These are phyloP conservation scores for Oreochromis grahami DNA, from an alignment of 2,797 vertebrate genomes.

Conservation along the genomic window DNA sequence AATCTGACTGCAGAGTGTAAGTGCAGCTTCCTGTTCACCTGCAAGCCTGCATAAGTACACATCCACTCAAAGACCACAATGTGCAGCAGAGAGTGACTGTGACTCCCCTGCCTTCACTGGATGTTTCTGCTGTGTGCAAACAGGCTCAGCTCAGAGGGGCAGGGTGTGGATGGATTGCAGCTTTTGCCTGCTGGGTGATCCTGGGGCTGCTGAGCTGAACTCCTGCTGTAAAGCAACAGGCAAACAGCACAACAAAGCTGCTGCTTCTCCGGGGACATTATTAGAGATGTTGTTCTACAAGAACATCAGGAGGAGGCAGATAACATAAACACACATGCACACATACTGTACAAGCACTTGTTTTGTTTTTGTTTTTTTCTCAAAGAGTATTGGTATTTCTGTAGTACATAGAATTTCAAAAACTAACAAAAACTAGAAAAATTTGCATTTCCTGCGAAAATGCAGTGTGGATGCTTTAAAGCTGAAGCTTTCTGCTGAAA, in stretches of 20 bases:
- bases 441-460: no score
- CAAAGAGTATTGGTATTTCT: background rate
- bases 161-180: background rate
- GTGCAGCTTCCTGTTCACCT: background rate
- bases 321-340: background rate
- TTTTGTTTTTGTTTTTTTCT: background rate
- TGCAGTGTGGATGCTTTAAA: no score
- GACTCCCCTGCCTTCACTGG: background rate
- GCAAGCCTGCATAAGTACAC: background rate
- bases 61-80: background rate
- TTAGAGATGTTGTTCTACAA: conserved; percentile 10
- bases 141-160: background rate
- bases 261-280: conserved; percentile 10
- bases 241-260: conserved; percentile 20
- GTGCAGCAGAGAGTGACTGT: background rate
- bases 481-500: no score
- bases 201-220: background rate
- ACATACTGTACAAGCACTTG: background rate
- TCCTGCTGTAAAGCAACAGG: conserved; percentile 28
- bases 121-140: background rate
- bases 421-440: background rate
- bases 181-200: background rate
- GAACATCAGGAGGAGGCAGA: background rate
- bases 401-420: background rate
- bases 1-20: background rate